Conservation (phyloP, 2,888 invertebrate genomes). For the Pristionchus maxplancki region DNA sequence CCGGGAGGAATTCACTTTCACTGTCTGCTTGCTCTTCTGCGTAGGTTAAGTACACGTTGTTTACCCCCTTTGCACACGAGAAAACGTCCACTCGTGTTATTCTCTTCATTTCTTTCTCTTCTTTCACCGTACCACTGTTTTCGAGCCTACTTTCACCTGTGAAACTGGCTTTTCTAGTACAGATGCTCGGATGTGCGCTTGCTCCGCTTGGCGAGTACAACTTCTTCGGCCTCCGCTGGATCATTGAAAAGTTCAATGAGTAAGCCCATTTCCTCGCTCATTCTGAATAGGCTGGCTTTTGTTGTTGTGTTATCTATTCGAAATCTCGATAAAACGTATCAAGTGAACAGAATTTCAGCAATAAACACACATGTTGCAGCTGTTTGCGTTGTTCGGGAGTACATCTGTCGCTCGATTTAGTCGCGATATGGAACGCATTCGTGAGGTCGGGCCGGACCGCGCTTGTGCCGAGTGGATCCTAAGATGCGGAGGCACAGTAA, state of each 20-base stretch:
- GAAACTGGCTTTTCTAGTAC: too few relatives aligned
- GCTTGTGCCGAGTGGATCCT: slow-evolving; percentile 35
- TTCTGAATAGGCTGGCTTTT: neutral
- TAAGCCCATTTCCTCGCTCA: neutral
- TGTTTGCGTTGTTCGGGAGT: neutral
- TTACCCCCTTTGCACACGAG: too few relatives aligned
- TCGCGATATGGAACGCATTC: neutral
- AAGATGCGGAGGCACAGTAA: slow-evolving; percentile 11
- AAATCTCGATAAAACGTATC: too few relatives aligned
- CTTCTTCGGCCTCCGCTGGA: slow-evolving; percentile 44
- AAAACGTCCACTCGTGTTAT: too few relatives aligned
- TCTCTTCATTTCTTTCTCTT: too few relatives aligned
- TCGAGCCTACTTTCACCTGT: too few relatives aligned
- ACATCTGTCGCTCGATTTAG: neutral
- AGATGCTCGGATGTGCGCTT: neutral
- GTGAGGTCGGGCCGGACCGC: slow-evolving; percentile 16
- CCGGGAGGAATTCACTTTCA: too few relatives aligned
- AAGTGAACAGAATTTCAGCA: neutral
- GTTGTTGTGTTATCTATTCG: neutral
- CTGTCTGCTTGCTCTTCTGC: too few relatives aligned
- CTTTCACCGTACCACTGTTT: too few relatives aligned
- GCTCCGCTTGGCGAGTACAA: slow-evolving; percentile 11
- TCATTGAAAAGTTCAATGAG: slow-evolving; percentile 34
- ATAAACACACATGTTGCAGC: neutral
- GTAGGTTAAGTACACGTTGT: too few relatives aligned